Evolutionary conservation across 2,113 vertebrate genomes (phyloP).

Genomic region (Erythrolamprus reginae): DNA sequence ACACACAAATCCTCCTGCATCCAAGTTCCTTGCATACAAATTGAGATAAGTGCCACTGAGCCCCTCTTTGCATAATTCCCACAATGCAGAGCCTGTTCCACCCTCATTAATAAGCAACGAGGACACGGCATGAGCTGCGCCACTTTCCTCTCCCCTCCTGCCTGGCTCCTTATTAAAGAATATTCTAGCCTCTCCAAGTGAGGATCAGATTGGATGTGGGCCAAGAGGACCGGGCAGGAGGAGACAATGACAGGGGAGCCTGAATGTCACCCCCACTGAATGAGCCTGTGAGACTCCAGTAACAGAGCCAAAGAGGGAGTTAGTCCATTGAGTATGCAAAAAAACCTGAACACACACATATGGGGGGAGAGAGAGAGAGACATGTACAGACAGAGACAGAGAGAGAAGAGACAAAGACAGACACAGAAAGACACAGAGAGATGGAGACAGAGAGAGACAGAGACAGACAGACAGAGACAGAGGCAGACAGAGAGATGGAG

Average conservation of each 20-base stretch:
- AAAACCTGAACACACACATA: neutral
- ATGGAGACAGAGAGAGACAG: neutral
- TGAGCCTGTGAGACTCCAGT: neutral
- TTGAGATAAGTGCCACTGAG: neutral
- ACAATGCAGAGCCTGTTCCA: neutral
- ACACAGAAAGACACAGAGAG: neutral
- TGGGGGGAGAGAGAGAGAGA: too few species aligned
- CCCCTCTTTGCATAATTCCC: slow-evolving; percentile 15
- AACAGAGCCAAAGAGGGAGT: neutral
- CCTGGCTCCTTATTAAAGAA: neutral
- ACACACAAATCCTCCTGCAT: neutral
- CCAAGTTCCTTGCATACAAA: neutral
- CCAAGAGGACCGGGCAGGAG: neutral
- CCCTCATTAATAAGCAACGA: slow-evolving; percentile 25
- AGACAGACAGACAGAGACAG: too few species aligned
- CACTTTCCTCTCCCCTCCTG: neutral
- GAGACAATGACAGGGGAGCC: neutral
- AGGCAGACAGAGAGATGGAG: too few species aligned
- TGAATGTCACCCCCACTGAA: neutral
- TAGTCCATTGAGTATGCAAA: neutral
- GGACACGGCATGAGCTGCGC: neutral
- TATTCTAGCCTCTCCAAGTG: neutral
- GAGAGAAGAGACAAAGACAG: too few species aligned
- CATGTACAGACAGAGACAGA: too few species aligned
- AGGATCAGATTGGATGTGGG: neutral